phyloP scores from a whole-genome alignment of 2,888 invertebrate genomes.

The Limenitis camilla region DNA sequence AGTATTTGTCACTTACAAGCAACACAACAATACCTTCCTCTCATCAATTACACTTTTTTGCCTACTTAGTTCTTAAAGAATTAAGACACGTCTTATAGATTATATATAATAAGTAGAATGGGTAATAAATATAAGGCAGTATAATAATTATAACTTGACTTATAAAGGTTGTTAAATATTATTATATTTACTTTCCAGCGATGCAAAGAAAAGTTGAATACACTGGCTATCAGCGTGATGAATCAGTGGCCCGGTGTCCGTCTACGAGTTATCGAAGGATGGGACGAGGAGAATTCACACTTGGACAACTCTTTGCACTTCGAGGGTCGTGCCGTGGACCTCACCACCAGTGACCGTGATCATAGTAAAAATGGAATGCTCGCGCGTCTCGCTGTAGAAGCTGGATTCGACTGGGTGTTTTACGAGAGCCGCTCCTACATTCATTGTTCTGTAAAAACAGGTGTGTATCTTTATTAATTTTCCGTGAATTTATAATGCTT shows the following conservation, averaged over 20 bases:
- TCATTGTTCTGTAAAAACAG: slow-evolving; percentile 98
- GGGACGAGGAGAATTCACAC: slow-evolving; percentile 91
- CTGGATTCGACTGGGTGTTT: slow-evolving; percentile 99
- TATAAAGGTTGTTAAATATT: neutral
- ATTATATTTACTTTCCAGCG: slow-evolving; percentile 79
- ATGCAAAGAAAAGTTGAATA: slow-evolving; percentile 96
- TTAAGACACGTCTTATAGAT: too few species aligned
- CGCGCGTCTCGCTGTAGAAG: slow-evolving; percentile 95
- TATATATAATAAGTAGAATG: too few species aligned
- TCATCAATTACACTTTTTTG: too few species aligned
- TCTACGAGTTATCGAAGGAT: slow-evolving; percentile 94
- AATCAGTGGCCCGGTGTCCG: slow-evolving; percentile 98
- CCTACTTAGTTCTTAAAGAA: too few species aligned
- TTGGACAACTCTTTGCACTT: slow-evolving; percentile 91
- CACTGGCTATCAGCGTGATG: slow-evolving; percentile 96
- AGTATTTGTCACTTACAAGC: too few species aligned
- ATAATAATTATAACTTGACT: neutral
- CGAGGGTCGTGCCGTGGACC: slow-evolving; percentile 96
- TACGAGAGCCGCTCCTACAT: slow-evolving; percentile 96
- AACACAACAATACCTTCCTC: too few species aligned
- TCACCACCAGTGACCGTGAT: slow-evolving; percentile 95
- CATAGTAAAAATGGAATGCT: slow-evolving; percentile 96
- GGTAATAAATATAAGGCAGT: neutral
- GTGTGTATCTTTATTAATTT: slow-evolving; percentile 69
- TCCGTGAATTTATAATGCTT: too few species aligned